phyloP scores from a whole-genome alignment of 2,797 vertebrate genomes.

The Myoxocephalus aenaeus region DNA sequence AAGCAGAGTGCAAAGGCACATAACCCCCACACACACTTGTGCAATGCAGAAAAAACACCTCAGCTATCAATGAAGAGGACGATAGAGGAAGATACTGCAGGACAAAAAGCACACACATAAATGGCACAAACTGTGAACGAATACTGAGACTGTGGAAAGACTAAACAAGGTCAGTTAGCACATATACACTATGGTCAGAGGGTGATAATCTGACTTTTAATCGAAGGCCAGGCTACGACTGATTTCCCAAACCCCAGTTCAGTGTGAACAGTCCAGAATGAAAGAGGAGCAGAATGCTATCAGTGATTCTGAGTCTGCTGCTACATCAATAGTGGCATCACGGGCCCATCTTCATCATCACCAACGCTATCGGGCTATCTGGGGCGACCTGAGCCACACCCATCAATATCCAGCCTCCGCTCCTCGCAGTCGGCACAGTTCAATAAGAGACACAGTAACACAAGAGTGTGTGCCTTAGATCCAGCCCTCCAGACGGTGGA shows the following conservation, averaged over 20 bases:
- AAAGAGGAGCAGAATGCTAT: slow-evolving; percentile 46
- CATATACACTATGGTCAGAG: slow-evolving; percentile 39
- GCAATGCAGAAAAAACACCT: slow-evolving; percentile 39
- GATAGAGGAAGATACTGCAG: slow-evolving; percentile 14
- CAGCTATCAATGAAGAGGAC: slow-evolving; percentile 29
- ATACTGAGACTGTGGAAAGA: slow-evolving; percentile 17
- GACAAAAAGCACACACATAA: neutral
- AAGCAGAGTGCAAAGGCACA: slow-evolving; percentile 49
- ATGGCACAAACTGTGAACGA: slow-evolving; percentile 28
- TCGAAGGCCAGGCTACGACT: slow-evolving; percentile 55
- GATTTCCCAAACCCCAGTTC: slow-evolving; percentile 55
- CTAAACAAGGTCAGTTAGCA: slow-evolving; percentile 49
- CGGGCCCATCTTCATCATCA: slow-evolving; percentile 30
- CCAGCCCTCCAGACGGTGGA: slow-evolving; percentile 43
- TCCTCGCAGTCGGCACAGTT: slow-evolving; percentile 28
- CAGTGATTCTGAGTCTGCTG: slow-evolving; percentile 54
- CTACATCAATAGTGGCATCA: slow-evolving; percentile 60
- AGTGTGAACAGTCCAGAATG: slow-evolving; percentile 43
- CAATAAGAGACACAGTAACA: slow-evolving; percentile 48
- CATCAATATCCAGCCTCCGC: slow-evolving; percentile 46
- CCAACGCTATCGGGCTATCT: slow-evolving; percentile 25
- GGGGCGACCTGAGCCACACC: slow-evolving; percentile 43
- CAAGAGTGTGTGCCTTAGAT: slow-evolving; percentile 32
- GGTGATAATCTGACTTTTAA: slow-evolving; percentile 70
- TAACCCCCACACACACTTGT: slow-evolving; percentile 57